phyloP scores from a whole-genome alignment of 1,140 invertebrate genomes.

The Zaprionus taronus region DNA sequence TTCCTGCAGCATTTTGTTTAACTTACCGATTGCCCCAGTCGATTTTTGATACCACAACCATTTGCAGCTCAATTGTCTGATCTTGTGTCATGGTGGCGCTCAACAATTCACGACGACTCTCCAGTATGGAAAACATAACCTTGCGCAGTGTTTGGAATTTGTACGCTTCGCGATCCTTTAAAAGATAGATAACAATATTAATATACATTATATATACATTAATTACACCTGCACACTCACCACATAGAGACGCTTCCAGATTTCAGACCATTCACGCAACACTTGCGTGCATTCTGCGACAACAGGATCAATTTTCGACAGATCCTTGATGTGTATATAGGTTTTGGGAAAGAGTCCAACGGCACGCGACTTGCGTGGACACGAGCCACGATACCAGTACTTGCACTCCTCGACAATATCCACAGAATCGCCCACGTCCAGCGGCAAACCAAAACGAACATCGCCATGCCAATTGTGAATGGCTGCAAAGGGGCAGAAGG shows the following conservation, averaged over 20 bases:
- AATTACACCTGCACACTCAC: conserved; percentile 84
- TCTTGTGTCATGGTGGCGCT: conserved; percentile 95
- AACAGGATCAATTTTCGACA: conserved; percentile 94
- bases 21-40: conserved; percentile 98
- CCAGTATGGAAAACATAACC: conserved; percentile 95
- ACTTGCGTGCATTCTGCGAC: conserved; percentile 95
- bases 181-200: conserved; percentile 33
- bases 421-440: conserved; percentile 95
- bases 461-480: conserved; percentile 96
- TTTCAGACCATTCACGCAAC: conserved; percentile 95
- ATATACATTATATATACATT: not conserved
- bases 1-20: no score
- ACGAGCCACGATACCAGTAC: conserved; percentile 94
- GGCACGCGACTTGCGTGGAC: conserved; percentile 90
- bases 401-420: conserved; percentile 95
- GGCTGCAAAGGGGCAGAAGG: conserved; percentile 86
- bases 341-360: conserved; percentile 94
- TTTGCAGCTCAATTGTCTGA: conserved; percentile 93
- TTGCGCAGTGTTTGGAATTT: conserved; percentile 92
- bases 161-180: conserved; percentile 91
- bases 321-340: conserved; percentile 89
- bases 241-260: conserved; percentile 96
- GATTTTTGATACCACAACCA: conserved; percentile 94
- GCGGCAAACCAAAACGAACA: conserved; percentile 90
- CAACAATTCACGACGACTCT: conserved; percentile 92